These are phyloP conservation scores for Mesocricetus auratus DNA, from an alignment of 2,113 vertebrate species.

Conservation along the genomic window DNA sequence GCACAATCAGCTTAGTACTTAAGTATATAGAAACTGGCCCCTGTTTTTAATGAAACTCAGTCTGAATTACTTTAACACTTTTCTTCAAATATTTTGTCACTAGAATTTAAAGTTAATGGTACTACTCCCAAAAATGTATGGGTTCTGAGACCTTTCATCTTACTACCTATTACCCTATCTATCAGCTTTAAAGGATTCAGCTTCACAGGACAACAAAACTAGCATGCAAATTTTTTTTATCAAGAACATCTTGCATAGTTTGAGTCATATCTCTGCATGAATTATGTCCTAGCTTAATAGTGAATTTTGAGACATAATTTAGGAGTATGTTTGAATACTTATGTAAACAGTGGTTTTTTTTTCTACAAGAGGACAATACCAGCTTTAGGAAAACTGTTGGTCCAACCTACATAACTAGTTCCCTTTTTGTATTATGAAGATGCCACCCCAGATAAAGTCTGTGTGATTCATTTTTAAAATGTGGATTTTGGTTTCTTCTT, in stretches of 20 bases:
- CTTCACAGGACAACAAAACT: slow-evolving; percentile 23
- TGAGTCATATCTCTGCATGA: slow-evolving; percentile 39
- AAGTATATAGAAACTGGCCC: background rate
- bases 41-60: slow-evolving; percentile 2
- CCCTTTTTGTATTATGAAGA: background rate
- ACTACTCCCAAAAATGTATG: slow-evolving; percentile 19
- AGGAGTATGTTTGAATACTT: slow-evolving; percentile 11
- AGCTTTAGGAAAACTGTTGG: slow-evolving; percentile 23
- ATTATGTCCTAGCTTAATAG: slow-evolving; percentile 21
- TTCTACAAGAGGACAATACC: background rate
- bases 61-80: background rate
- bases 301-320: slow-evolving; percentile 47
- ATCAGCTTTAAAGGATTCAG: slow-evolving; percentile 32
- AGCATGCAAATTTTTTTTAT: slow-evolving; percentile 40
- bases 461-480: background rate
- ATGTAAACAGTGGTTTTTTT: background rate
- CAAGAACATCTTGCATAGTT: background rate
- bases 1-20: background rate
- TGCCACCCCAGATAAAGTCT: background rate
- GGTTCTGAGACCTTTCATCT: background rate
- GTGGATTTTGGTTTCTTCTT: background rate
- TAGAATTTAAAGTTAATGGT: background rate
- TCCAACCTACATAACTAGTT: slow-evolving; percentile 28
- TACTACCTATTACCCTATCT: background rate
- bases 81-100: background rate